Conservation (phyloP, 2,113 vertebrate species). For the Nymphicus hollandicus region DNA sequence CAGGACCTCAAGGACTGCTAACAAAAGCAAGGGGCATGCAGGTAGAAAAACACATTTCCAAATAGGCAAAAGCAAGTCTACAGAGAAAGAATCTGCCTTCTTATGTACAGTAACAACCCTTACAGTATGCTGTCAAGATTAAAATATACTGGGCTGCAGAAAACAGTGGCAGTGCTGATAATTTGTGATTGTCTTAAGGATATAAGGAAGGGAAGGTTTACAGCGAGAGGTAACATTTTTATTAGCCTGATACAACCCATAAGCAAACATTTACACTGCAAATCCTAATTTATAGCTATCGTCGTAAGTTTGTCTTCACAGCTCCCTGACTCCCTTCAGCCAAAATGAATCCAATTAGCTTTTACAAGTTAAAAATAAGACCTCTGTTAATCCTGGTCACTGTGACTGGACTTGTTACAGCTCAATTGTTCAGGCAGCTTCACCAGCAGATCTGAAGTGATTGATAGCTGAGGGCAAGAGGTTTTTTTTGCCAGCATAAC, state of each 20-base stretch:
- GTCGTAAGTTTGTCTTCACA: background rate
- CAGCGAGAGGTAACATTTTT: background rate
- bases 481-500: background rate
- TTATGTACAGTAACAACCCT: background rate
- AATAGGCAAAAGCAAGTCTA: background rate
- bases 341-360: background rate
- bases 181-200: background rate
- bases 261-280: background rate
- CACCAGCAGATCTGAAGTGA: background rate
- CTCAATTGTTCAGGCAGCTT: background rate
- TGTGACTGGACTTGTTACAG: background rate
- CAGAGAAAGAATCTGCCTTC: background rate
- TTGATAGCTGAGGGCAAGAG: background rate
- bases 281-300: background rate
- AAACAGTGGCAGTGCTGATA: background rate
- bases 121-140: background rate
- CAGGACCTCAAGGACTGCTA: background rate
- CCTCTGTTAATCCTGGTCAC: background rate
- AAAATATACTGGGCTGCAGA: background rate
- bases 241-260: background rate
- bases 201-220: background rate
- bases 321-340: background rate
- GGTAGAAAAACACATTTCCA: background rate
- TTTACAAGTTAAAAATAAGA: background rate
- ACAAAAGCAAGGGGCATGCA: background rate